Conservation (phyloP, 2,113 vertebrate species). For the Lampris incognitus region DNA sequence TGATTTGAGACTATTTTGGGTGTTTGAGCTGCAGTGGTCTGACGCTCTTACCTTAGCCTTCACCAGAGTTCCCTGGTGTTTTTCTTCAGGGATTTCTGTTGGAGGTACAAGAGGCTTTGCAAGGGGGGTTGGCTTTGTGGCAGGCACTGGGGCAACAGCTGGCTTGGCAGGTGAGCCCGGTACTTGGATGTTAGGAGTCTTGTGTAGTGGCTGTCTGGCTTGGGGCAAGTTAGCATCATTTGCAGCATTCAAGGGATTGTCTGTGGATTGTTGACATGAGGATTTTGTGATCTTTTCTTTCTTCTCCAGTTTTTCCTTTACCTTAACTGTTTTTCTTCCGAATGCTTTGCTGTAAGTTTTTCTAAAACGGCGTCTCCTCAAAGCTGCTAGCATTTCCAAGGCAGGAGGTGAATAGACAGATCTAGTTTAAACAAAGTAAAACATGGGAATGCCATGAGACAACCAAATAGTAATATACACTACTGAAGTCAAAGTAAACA, state of each 20-base stretch:
- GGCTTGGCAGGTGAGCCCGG: background rate
- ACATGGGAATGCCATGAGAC: no score
- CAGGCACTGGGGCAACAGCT: background rate
- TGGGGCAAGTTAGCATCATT: background rate
- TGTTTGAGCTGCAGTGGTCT: no score
- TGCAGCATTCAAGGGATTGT: background rate
- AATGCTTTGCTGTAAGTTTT: background rate
- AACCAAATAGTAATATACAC: no score
- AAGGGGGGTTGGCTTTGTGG: background rate
- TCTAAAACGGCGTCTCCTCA: no score
- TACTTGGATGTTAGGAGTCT: background rate
- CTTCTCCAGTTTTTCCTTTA: background rate
- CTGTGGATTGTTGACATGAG: background rate
- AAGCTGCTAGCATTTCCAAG: no score
- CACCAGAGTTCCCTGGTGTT: constrained; percentile 42
- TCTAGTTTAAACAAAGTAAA: no score
- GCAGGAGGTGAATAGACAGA: no score
- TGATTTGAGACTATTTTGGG: background rate
- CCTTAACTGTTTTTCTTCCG: background rate
- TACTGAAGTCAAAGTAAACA: no score
- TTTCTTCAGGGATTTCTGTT: constrained; percentile 26
- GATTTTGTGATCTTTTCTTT: background rate
- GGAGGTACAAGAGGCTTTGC: background rate
- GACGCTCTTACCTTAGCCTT: no score
- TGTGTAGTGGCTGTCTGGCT: background rate